Conservation (phyloP, 2,113 vertebrate genomes). For the Myodes glareolus region DNA sequence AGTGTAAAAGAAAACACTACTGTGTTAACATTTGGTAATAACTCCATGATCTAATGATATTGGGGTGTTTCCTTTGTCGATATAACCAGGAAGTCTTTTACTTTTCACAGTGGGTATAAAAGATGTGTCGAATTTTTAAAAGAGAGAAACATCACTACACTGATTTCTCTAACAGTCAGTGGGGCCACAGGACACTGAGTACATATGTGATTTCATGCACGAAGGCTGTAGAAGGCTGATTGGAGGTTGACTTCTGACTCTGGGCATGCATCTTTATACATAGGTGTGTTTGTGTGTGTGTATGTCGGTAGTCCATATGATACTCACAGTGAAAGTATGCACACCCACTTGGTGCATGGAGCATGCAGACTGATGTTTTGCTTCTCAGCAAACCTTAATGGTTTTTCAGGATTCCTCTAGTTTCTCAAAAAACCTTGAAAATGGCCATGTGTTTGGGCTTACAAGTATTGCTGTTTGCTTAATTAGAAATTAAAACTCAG, state of each 20-base stretch:
- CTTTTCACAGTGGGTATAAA: neutral
- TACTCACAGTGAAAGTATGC: neutral
- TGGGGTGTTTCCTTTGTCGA: constrained; percentile 27
- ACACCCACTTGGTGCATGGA: neutral
- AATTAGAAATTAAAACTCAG: constrained; percentile 44
- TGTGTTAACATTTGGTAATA: constrained; percentile 21
- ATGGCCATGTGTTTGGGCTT: neutral
- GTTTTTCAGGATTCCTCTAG: neutral
- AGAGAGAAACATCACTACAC: neutral
- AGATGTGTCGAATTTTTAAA: neutral
- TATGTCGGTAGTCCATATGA: neutral
- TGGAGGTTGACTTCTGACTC: neutral
- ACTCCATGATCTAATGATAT: neutral
- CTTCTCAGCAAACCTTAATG: neutral
- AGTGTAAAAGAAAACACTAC: constrained; percentile 16
- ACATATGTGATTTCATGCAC: neutral
- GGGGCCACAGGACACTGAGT: neutral
- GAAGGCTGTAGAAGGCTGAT: neutral
- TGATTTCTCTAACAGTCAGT: neutral
- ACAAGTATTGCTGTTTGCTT: neutral
- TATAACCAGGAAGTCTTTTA: neutral
- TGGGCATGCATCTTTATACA: neutral
- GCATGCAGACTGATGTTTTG: constrained; percentile 3
- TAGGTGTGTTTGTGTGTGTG: neutral
- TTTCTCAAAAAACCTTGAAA: neutral